A percentile compares a stretch with the other conserved stretches of the same genome.
phyloP scores from a whole-genome alignment of 2,113 vertebrate species.

The Pseudopipra pipra region DNA sequence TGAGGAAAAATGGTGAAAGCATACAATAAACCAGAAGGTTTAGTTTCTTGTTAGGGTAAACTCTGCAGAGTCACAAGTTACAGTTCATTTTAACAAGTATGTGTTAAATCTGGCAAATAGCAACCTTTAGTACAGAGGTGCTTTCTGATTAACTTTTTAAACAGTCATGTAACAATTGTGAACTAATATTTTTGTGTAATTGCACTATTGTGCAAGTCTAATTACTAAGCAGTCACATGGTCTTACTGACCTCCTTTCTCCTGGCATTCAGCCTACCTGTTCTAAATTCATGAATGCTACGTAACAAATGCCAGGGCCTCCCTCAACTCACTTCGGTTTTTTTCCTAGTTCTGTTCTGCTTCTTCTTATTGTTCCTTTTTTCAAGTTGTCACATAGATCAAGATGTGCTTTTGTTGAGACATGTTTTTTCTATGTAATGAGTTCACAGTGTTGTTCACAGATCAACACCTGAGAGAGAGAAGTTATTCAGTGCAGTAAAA shows the following conservation, averaged over 20 bases:
- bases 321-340: background rate
- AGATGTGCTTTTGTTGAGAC: background rate
- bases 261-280: conserved; percentile 51
- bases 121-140: background rate
- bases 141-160: conserved; percentile 18
- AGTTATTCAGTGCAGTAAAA: background rate
- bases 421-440: background rate
- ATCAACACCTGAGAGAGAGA: background rate
- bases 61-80: background rate
- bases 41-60: background rate
- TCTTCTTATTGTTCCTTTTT: background rate
- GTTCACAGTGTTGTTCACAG: background rate
- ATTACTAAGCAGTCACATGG: conserved; percentile 55
- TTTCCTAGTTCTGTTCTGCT: background rate
- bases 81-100: background rate
- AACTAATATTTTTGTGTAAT: conserved; percentile 51
- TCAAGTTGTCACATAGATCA: background rate
- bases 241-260: conserved; percentile 67
- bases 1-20: background rate
- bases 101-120: background rate
- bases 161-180: conserved; percentile 23
- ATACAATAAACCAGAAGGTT: background rate
- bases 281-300: background rate
- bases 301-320: background rate
- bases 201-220: conserved; percentile 48